Conservation (phyloP, 2,797 vertebrate species). For the Aulostomus chinensis region DNA sequence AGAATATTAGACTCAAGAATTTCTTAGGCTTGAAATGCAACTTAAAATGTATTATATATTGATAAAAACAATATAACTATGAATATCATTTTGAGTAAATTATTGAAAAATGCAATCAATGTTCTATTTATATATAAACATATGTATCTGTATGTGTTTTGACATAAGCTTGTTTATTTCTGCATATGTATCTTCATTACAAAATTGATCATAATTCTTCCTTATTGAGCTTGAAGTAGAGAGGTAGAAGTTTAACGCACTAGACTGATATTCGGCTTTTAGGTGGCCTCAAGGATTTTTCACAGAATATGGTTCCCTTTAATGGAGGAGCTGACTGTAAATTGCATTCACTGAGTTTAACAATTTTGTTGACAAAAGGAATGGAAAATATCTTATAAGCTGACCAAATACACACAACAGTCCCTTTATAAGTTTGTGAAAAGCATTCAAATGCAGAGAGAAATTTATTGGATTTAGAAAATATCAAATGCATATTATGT, state of each 20-base stretch:
- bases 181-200: constrained; percentile 50
- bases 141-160: no score
- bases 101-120: no score
- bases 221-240: constrained; percentile 45
- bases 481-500: constrained; percentile 53
- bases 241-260: constrained; percentile 33
- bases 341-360: constrained; percentile 51
- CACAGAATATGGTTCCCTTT: constrained; percentile 66
- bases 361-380: constrained; percentile 39
- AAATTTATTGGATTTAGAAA: no score
- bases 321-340: constrained; percentile 57
- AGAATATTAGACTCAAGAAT: no score
- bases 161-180: constrained; percentile 54
- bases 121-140: no score
- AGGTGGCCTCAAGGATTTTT: constrained; percentile 56
- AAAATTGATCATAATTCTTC: constrained; percentile 53
- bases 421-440: constrained; percentile 18
- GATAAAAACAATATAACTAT: no score
- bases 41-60: no score
- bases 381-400: constrained; percentile 44
- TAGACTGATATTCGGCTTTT: constrained; percentile 47
- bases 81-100: no score
- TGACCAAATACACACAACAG: constrained; percentile 22
- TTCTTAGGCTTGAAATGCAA: no score
- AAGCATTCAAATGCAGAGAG: constrained; percentile 50